Percentiles rank a stretch among this genome's conserved stretches.
Conservation (phyloP, 2,888 invertebrate genomes). For the Drosophila prolongata region DNA sequence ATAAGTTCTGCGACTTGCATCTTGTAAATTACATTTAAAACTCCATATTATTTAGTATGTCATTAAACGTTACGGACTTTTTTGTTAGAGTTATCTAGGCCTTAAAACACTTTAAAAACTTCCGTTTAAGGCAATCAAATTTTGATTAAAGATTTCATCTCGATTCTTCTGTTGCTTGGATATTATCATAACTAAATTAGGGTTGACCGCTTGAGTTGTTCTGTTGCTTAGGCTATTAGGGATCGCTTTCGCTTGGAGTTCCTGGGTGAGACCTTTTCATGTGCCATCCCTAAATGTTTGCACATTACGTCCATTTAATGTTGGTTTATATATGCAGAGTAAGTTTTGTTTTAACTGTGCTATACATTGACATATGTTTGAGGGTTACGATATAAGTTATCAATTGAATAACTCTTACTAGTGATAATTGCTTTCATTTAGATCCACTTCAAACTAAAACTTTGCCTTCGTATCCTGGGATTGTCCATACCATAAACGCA, state of each 20-base stretch:
- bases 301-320: slow-evolving; percentile 61
- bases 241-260: slow-evolving; percentile 19
- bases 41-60: slow-evolving; percentile 37
- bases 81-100: slow-evolving; percentile 46
- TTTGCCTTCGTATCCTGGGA: slow-evolving; percentile 62
- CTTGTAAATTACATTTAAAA: slow-evolving; percentile 59
- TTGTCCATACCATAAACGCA: slow-evolving; percentile 79
- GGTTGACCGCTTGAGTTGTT: slow-evolving; percentile 66
- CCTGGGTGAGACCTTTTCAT: neutral
- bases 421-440: slow-evolving; percentile 29
- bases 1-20: slow-evolving; percentile 39
- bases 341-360: slow-evolving; percentile 35
- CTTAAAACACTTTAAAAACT: slow-evolving; percentile 37
- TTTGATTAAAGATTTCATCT: slow-evolving; percentile 28
- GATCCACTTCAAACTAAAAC: slow-evolving; percentile 49
- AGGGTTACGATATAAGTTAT: slow-evolving; percentile 13
- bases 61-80: slow-evolving; percentile 59
- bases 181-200: slow-evolving; percentile 21
- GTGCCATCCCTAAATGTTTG: slow-evolving; percentile 51
- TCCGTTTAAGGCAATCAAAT: slow-evolving; percentile 39
- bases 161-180: slow-evolving; percentile 1
- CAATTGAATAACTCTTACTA: slow-evolving; percentile 3
- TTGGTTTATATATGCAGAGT: slow-evolving; percentile 35
- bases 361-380: slow-evolving; percentile 39
- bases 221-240: slow-evolving; percentile 44